Base-by-base conservation (phyloP, 1,140 invertebrate species). In the Metaphire vulgaris region DNA sequence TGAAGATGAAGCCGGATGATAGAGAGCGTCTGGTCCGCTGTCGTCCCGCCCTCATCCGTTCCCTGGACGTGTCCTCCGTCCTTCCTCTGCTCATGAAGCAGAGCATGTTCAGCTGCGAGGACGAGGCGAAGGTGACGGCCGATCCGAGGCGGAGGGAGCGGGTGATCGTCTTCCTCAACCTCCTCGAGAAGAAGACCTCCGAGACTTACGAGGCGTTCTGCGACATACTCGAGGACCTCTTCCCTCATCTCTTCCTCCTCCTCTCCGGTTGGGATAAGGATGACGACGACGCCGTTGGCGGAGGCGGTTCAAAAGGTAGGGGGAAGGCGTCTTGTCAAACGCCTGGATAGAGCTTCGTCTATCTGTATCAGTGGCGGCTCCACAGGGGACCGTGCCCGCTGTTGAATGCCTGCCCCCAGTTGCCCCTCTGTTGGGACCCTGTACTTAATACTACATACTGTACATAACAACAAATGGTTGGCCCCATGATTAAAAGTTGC, bases 1-100 rank as follows among this genome's bases (percentile, higher is more conserved):
- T n/a, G n/a, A n/a, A n/a, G 26, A 72, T 72, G 70, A 72, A 72
- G 70, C 70, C 70, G 70, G 41, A n/a, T n/a, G 70, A 72, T 32
- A 72, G 33, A 32, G 70, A 72, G 30, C 28, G 32, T 2, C 41
- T 72, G 2, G 31, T 72, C 0, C 30, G 41, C 14, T 72, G 28
- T 72, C 70, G 70, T 32, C 70, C 70, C 14, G 41, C 41, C 6
- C 33, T 72, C 29, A 33, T 72, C 2, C 70, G 70, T 29, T 32
- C 70, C 30, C 70, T 72, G 2, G 70, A 72, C 31, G 70, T 72
- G 32, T 26, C 41, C 2, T 32, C 28, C 15, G 41, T 72, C 2
- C 32, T 72, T 28, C 70, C 70, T 2, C 32, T 33, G 29, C 70
- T 72, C 26, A 32, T 26, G 26, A 72, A 72, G 70, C 21, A 29